Percentiles rank a stretch among this genome's conserved stretches.
phyloP scores from a whole-genome alignment of 2,113 vertebrate species.

The Melozone crissalis region DNA sequence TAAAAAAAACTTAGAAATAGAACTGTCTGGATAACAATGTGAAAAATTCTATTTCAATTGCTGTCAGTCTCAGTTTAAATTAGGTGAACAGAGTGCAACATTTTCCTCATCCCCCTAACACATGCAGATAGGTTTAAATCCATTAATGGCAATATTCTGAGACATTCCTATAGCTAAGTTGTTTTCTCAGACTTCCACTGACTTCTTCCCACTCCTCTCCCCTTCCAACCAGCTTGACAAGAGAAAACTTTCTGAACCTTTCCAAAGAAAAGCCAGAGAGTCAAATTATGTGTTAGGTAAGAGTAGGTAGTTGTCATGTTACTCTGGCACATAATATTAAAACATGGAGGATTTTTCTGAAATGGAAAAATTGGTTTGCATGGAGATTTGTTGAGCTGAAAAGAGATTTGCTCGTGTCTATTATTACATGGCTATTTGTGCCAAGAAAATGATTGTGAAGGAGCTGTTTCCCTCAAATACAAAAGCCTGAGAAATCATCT shows the following conservation, averaged over 20 bases:
- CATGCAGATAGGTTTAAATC: neutral
- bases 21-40: neutral
- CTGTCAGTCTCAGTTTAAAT: neutral
- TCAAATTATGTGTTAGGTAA: neutral
- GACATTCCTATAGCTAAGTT: neutral
- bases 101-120: neutral
- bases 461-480: neutral
- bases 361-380: neutral
- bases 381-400: neutral
- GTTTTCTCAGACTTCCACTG: neutral
- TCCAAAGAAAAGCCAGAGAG: neutral
- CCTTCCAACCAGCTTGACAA: neutral
- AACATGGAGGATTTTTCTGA: neutral
- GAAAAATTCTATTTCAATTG: neutral
- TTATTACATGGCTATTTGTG: neutral
- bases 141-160: neutral
- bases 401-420: neutral
- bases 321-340: neutral
- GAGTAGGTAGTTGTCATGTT: neutral
- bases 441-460: neutral
- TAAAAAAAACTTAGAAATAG: neutral
- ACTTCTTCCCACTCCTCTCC: neutral
- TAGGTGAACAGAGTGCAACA: neutral
- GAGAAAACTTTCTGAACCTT: neutral
- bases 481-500: constrained; percentile 3